Conservation (phyloP, 2,888 invertebrate species). For the Perithous albicinctus region DNA sequence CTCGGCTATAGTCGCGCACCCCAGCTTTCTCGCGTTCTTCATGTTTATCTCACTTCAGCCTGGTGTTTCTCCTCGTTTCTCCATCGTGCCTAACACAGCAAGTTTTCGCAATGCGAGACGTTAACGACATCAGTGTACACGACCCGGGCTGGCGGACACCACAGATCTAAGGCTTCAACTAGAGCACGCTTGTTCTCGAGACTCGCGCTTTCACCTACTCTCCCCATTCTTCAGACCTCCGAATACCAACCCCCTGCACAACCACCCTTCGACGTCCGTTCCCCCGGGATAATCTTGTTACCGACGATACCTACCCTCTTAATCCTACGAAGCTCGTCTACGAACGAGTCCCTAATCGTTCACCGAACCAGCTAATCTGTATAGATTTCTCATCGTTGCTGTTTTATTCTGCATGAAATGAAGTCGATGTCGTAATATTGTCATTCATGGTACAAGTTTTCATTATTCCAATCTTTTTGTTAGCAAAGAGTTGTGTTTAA, state of each 20-base stretch:
- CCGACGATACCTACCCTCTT: constrained; percentile 77
- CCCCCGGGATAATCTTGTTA: constrained; percentile 81
- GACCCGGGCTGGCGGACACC: constrained; percentile 66
- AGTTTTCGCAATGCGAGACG: constrained; percentile 61
- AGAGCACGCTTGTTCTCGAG: constrained; percentile 74
- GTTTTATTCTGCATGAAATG: neutral
- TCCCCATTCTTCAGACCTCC: constrained; percentile 29
- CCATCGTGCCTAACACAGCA: constrained; percentile 15
- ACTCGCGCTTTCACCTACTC: constrained; percentile 51
- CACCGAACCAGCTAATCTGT: constrained; percentile 54
- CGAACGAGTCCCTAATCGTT: constrained; percentile 61
- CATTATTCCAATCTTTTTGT: no score
- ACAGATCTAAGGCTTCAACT: constrained; percentile 80
- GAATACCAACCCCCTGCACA: constrained; percentile 29
- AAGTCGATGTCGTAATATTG: neutral
- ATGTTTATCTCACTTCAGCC: constrained; percentile 34
- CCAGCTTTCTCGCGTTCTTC: constrained; percentile 3
- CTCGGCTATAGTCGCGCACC: constrained; percentile 8
- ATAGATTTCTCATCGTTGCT: constrained; percentile 21
- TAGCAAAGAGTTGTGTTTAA: no score
- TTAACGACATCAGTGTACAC: constrained; percentile 79
- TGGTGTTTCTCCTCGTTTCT: neutral
- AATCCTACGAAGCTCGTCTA: constrained; percentile 65
- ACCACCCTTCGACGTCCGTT: constrained; percentile 48
- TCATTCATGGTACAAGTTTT: neutral